These are phyloP conservation scores for Cerceris rybyensis DNA, from an alignment of 2,888 invertebrate species.

Conservation along the genomic window DNA sequence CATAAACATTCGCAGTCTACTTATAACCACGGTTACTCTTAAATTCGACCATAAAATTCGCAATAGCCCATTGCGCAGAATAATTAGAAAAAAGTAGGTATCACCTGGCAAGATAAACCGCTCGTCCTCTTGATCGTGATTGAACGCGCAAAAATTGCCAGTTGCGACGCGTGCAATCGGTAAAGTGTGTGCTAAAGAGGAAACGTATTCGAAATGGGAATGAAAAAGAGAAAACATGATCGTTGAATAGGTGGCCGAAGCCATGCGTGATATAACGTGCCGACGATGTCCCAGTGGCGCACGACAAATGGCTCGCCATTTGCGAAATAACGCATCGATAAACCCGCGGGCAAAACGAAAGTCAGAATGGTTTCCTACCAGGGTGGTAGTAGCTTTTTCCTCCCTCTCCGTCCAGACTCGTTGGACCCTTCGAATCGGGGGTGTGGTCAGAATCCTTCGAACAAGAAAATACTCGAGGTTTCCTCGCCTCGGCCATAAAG, in stretches of 20 bases:
- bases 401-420: slow-evolving; percentile 10
- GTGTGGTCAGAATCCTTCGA: slow-evolving; percentile 33
- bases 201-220: slow-evolving; percentile 43
- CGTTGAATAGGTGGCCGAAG: slow-evolving; percentile 48
- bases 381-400: neutral
- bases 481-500: slow-evolving; percentile 51
- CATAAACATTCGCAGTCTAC: no score
- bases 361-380: slow-evolving; percentile 49
- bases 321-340: slow-evolving; percentile 72
- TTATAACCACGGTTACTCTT: no score
- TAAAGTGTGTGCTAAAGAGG: slow-evolving; percentile 41
- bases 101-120: neutral
- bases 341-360: slow-evolving; percentile 68
- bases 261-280: slow-evolving; percentile 64
- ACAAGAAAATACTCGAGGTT: slow-evolving; percentile 39
- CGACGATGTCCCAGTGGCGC: slow-evolving; percentile 56
- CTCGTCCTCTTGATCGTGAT: neutral
- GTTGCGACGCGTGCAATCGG: slow-evolving; percentile 27
- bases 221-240: slow-evolving; percentile 57
- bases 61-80: no score
- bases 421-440: slow-evolving; percentile 22
- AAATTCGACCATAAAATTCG: no score
- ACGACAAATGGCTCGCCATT: slow-evolving; percentile 70
- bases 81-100: neutral
- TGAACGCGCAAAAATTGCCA: slow-evolving; percentile 38